phyloP scores from a whole-genome alignment of 2,113 vertebrate species.

The Rhynchopsitta pachyrhyncha region DNA sequence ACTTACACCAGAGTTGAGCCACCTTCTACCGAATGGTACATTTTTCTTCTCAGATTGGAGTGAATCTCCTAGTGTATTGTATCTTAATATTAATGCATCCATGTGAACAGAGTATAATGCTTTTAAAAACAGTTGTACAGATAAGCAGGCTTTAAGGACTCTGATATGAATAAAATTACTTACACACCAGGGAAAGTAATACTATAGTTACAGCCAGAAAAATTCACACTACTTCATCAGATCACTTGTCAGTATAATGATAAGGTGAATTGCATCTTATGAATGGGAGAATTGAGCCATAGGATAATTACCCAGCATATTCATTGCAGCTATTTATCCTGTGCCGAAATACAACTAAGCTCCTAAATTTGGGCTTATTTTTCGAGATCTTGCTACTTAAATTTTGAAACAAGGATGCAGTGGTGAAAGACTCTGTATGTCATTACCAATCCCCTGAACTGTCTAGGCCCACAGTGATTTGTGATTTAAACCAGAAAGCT shows the following conservation, averaged over 20 bases:
- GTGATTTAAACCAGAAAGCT: background rate
- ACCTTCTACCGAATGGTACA: background rate
- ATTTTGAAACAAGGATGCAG: background rate
- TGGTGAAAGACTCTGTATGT: conserved; percentile 55
- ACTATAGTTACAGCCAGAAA: background rate
- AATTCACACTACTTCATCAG: background rate
- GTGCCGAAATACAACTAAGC: background rate
- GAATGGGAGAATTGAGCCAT: background rate
- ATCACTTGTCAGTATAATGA: background rate
- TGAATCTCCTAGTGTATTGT: background rate
- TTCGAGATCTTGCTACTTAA: background rate
- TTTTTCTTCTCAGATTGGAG: background rate
- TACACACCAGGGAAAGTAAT: background rate
- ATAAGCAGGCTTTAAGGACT: background rate
- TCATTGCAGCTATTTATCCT: background rate
- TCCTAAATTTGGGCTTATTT: background rate
- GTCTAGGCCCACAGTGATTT: background rate
- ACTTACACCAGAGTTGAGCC: background rate
- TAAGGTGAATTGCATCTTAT: background rate
- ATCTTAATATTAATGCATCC: background rate
- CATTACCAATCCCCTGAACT: conserved; percentile 42
- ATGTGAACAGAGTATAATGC: background rate
- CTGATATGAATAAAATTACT: background rate
- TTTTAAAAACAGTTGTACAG: background rate
- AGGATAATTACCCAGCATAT: background rate